Conservation (phyloP, 2,888 invertebrate species). For the Drosophila bunnanda region DNA sequence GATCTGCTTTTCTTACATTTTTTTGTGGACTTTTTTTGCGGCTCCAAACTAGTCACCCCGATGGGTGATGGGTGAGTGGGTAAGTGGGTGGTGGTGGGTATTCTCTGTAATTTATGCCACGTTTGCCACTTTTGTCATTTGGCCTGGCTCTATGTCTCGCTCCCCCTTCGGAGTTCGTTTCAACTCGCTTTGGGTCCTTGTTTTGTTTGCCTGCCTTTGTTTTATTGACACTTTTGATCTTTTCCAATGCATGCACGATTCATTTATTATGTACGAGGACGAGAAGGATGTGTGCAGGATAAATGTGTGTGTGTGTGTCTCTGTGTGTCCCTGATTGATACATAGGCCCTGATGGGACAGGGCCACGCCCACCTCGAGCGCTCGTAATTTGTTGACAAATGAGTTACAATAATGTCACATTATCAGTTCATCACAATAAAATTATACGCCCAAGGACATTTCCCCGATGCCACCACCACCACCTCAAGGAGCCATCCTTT, state of each 20-base stretch:
- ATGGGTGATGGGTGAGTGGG: constrained; percentile 15
- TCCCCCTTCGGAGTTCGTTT: constrained; percentile 33
- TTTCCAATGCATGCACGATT: constrained; percentile 74
- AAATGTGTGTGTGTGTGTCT: constrained; percentile 47
- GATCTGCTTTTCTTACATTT: neutral
- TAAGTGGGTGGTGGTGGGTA: constrained; percentile 7
- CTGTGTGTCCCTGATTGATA: constrained; percentile 70
- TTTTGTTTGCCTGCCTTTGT: constrained; percentile 74
- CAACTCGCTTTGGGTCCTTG: constrained; percentile 51
- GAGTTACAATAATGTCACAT: constrained; percentile 78
- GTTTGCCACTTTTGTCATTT: constrained; percentile 79
- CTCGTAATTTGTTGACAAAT: constrained; percentile 79
- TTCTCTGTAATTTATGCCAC: constrained; percentile 75
- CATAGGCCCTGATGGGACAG: constrained; percentile 53
- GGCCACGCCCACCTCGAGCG: constrained; percentile 48
- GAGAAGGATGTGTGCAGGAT: constrained; percentile 24
- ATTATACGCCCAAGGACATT: constrained; percentile 63
- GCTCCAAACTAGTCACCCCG: constrained; percentile 21
- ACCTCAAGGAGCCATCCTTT: constrained; percentile 17
- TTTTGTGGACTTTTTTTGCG: neutral
- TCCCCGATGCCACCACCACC: constrained; percentile 19
- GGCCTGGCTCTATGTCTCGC: constrained; percentile 46
- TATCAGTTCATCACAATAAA: constrained; percentile 81
- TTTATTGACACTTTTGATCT: constrained; percentile 81
- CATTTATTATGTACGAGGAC: constrained; percentile 71